Evolutionary conservation across 2,113 vertebrate species (phyloP), one percentile per base, ranked within the genome.

Genomic region (Cyanistes caeruleus): DNA sequence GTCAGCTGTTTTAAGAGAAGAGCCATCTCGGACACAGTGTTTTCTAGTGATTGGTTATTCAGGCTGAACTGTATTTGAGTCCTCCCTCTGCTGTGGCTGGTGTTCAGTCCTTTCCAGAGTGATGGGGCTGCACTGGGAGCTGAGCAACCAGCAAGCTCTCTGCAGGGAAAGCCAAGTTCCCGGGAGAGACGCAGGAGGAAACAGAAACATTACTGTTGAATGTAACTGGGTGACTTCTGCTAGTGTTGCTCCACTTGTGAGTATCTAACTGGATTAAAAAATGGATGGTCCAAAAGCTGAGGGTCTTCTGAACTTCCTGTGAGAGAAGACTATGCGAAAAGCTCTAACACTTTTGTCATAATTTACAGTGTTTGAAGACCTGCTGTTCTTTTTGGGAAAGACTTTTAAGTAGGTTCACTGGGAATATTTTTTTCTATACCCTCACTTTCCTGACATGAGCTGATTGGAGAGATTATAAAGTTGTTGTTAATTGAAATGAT

Each of bases 11-110:
- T 16, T 16, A 35, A 39, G 77, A 55, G 39, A 51, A 64, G 30
- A 77, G 20, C 35, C 5, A 0, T 49, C 16, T 53, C 3, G 3
- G 65, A 23, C n/a, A 8, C 0, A 4, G 14, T 48, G 10, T 51
- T 58, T 78, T 56, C 43, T 39, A 48, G 48, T 30, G 24, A 4
- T 4, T 43, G 58, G 20, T 24, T 46, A 11, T 83, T 74, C 8
- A 39, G 25, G 25, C 39, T 46, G 67, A 39, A 6, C 11, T 69
- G 28, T 20, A 1, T 68, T 64, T 55, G 49, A 5, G 33, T 59
- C 59, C 14, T 89, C 28, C 28, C 31, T 37, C 39, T 1, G 3
- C 48, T 67, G 39, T 16, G 24, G 24, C 46, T 76, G 53, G 16
- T 41, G 44, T 81, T 72, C 48, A 84, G 44, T 33, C 39, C 39